These are phyloP conservation scores for Coracopsis vasa DNA, from an alignment of 2,113 vertebrate genomes.

Conservation along the genomic window DNA sequence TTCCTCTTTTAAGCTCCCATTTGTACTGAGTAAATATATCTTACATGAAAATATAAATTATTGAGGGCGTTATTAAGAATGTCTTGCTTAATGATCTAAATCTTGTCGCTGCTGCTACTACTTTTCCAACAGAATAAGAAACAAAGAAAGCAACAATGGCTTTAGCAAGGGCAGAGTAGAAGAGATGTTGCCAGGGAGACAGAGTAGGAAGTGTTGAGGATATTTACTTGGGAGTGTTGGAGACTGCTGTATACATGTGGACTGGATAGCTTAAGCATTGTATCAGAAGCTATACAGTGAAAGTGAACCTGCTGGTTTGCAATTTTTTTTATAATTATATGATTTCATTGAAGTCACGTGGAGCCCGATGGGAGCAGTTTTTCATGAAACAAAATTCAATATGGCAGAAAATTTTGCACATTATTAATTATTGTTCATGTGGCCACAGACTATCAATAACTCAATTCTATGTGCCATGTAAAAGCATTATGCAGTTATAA, in stretches of 20 bases:
- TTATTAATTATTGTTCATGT: not conserved
- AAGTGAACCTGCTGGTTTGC: not conserved
- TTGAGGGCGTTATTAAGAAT: not conserved
- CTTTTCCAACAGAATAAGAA: not conserved
- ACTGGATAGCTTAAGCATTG: rapidly evolving
- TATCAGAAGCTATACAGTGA: not conserved
- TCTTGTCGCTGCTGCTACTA: not conserved
- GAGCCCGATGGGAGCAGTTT: not conserved
- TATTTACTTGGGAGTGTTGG: not conserved
- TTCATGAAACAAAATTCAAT: not conserved
- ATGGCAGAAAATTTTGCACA: not conserved
- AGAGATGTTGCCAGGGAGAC: not conserved
- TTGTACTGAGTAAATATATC: not conserved
- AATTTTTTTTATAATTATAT: not conserved
- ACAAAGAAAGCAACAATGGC: not conserved
- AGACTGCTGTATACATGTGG: too few relatives aligned
- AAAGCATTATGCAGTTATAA: not conserved
- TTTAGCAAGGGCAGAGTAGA: not conserved
- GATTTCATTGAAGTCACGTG: not conserved
- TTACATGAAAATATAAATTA: not conserved
- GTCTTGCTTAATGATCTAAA: not conserved
- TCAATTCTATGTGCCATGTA: rapidly evolving
- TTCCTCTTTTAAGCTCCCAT: not conserved
- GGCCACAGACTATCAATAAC: not conserved
- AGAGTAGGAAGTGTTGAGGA: not conserved